These are phyloP conservation scores for Galaxea fascicularis DNA, from an alignment of 92 coral and sea anemone genomes.

Conservation along the genomic window DNA sequence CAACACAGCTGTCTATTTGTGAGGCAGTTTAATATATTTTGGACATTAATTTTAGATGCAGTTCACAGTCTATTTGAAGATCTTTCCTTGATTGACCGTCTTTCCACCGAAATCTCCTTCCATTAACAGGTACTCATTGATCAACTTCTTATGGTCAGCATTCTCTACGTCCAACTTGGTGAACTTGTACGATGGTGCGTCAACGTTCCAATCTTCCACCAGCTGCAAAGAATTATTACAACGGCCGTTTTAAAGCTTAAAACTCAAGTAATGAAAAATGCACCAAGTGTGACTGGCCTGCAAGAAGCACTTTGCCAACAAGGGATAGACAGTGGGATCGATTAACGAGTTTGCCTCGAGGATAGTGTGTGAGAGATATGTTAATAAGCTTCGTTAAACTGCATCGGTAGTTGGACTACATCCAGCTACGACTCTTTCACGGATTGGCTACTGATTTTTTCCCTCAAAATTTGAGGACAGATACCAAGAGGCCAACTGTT, in stretches of 20 bases:
- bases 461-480: no score
- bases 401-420: no score
- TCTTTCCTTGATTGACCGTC: conserved; percentile 73
- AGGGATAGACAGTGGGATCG: no score
- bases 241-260: neutral
- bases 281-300: no score
- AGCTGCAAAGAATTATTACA: conserved; percentile 56
- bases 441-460: no score
- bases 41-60: neutral
- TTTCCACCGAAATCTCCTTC: conserved; percentile 79
- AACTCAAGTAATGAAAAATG: neutral
- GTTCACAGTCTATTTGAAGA: conserved; percentile 67
- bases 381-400: no score
- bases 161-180: conserved; percentile 83
- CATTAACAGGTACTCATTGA: conserved; percentile 73
- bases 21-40: neutral
- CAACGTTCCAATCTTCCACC: conserved; percentile 75
- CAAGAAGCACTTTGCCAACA: no score
- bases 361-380: no score
- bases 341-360: no score
- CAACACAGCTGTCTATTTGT: neutral
- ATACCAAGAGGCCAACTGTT: no score
- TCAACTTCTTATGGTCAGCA: conserved; percentile 71
- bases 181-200: conserved; percentile 84
- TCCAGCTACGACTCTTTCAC: no score